Evolutionary conservation across 2,888 invertebrate genomes (phyloP).

Genomic region (Volucella inanis): DNA sequence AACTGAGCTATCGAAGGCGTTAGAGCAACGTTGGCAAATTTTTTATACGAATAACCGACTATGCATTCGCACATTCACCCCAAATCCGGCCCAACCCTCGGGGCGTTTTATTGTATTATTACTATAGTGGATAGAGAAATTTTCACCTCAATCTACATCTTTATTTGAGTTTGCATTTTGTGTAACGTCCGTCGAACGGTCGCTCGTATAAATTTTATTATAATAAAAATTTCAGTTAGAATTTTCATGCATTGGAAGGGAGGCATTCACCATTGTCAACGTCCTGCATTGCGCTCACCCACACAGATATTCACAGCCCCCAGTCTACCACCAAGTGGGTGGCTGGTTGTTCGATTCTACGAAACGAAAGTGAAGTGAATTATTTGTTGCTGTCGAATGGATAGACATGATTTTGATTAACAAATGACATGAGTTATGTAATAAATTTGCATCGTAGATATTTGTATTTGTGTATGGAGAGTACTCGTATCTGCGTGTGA

Average conservation of each 20-base stretch:
- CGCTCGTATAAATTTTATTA: not conserved
- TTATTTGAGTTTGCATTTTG: not conserved
- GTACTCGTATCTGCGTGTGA: constrained; percentile 1
- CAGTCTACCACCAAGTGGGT: not conserved
- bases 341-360: not conserved
- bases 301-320: too few relatives aligned
- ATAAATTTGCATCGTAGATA: constrained; percentile 44
- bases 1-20: constrained; percentile 74
- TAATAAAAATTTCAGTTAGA: not conserved
- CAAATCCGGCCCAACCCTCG: not conserved
- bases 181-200: not conserved
- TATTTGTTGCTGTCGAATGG: constrained; percentile 35
- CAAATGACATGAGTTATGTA: constrained; percentile 45
- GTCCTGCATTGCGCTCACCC: not conserved
- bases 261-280: not conserved
- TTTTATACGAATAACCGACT: constrained; percentile 28
- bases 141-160: not conserved
- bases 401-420: constrained; percentile 42
- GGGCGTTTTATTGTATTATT: constrained; percentile 25
- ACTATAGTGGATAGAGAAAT: too few relatives aligned
- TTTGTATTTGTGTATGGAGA: too few relatives aligned
- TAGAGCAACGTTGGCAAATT: constrained; percentile 35
- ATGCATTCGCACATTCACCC: constrained; percentile 3
- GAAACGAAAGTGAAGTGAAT: constrained; percentile 47
- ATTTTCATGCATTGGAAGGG: not conserved